These are phyloP conservation scores for Cetoscarus ocellatus DNA, from an alignment of 2,797 vertebrate genomes.

Conservation along the genomic window DNA sequence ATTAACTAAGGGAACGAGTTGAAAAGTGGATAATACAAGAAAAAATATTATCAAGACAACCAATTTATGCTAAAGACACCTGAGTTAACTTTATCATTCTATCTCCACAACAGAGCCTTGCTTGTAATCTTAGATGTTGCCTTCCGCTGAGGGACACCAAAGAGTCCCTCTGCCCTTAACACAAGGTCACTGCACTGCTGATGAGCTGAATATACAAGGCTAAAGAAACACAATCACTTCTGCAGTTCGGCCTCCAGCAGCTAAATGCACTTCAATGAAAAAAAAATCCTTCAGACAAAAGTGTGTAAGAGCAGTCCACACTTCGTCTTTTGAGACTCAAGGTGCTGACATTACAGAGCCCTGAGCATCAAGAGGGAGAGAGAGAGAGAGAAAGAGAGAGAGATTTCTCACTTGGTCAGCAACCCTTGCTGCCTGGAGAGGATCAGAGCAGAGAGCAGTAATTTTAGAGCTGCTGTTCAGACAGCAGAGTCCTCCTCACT, in stretches of 20 bases:
- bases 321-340: conserved; percentile 56
- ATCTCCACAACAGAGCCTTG: conserved; percentile 52
- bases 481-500: conserved; percentile 57
- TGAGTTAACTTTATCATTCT: conserved; percentile 46
- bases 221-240: conserved; percentile 67
- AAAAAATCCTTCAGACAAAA: conserved; percentile 58
- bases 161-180: conserved; percentile 63
- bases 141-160: conserved; percentile 61
- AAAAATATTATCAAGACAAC: conserved; percentile 3
- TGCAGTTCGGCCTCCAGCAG: conserved; percentile 53
- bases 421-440: conserved; percentile 59
- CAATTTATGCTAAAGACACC: conserved; percentile 13
- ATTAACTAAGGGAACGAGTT: neutral
- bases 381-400: conserved; percentile 9
- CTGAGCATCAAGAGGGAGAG: conserved; percentile 21
- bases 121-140: conserved; percentile 53
- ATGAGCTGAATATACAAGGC: conserved; percentile 59
- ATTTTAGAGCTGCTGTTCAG: conserved; percentile 71
- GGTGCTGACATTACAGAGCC: conserved; percentile 67
- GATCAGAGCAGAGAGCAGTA: conserved; percentile 71
- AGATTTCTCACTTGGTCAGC: conserved; percentile 76
- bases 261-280: conserved; percentile 60
- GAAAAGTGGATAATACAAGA: conserved; percentile 2
- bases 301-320: conserved; percentile 51
- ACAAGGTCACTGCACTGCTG: conserved; percentile 74